Evolutionary conservation across 2,888 invertebrate genomes (phyloP).

Genomic region (Sphinx pinastri): DNA sequence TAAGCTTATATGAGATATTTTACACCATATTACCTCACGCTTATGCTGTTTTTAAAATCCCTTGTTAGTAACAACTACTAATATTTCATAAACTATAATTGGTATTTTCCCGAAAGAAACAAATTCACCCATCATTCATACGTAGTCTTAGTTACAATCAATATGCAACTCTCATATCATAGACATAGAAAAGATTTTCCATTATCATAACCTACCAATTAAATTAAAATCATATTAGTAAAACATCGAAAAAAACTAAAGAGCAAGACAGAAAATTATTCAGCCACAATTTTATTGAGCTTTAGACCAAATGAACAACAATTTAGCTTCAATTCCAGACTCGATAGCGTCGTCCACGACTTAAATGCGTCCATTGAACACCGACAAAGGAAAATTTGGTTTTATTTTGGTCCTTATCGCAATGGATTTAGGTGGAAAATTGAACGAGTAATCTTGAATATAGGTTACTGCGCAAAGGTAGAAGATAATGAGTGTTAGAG

Average conservation of each 20-base stretch:
- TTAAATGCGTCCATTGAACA: slow-evolving; percentile 19
- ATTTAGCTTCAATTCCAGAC: slow-evolving; percentile 18
- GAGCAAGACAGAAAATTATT: background rate
- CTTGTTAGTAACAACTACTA: too few relatives aligned
- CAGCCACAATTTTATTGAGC: background rate
- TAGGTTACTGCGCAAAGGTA: slow-evolving; percentile 33
- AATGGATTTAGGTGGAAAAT: slow-evolving; percentile 27
- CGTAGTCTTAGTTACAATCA: background rate
- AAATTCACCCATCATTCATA: too few relatives aligned
- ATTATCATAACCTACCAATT: too few relatives aligned
- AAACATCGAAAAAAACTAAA: background rate
- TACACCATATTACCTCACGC: too few relatives aligned
- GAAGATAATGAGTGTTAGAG: slow-evolving; percentile 35
- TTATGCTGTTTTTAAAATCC: too few relatives aligned
- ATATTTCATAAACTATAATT: too few relatives aligned
- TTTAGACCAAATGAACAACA: slow-evolving; percentile 17
- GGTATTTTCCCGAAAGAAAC: too few relatives aligned
- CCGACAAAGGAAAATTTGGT: background rate
- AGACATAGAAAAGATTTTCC: too few relatives aligned
- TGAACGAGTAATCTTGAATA: slow-evolving; percentile 13
- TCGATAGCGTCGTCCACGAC: slow-evolving; percentile 6
- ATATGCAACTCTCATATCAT: background rate
- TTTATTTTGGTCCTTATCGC: slow-evolving; percentile 20
- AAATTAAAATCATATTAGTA: too few relatives aligned
- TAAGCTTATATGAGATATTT: too few relatives aligned